Percentiles rank a stretch among this genome's conserved stretches.
Evolutionary conservation across 2,113 vertebrate genomes (phyloP).

Genomic region (Etheostoma spectabile): DNA sequence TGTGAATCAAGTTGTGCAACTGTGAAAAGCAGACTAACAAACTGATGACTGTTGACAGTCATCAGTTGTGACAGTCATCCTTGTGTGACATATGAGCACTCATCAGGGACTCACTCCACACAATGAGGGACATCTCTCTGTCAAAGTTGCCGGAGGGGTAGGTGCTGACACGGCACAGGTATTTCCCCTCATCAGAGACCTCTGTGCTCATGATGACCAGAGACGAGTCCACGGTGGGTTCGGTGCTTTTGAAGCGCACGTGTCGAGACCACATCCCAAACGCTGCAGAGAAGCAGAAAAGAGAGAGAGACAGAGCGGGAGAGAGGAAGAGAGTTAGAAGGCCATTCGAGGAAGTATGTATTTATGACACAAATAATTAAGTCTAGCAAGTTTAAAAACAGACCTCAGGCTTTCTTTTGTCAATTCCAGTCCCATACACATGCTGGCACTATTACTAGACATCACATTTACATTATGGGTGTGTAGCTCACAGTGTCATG

Average conservation of each 20-base stretch:
- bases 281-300: slow-evolving; percentile 43
- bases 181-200: slow-evolving; percentile 75
- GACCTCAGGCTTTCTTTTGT: slow-evolving; percentile 23
- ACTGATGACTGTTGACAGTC: background rate
- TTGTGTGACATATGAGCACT: background rate
- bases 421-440: background rate
- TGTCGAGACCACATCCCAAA: slow-evolving; percentile 62
- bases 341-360: background rate
- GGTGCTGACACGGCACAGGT: slow-evolving; percentile 73
- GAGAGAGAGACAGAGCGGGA: background rate
- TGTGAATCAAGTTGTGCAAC: background rate
- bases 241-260: slow-evolving; percentile 68
- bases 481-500: background rate
- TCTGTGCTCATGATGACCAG: slow-evolving; percentile 77
- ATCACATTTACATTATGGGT: background rate
- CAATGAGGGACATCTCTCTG: slow-evolving; percentile 57
- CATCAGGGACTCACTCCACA: slow-evolving; percentile 79
- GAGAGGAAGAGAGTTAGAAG: background rate
- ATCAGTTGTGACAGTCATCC: background rate
- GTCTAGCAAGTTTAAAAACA: slow-evolving; percentile 4
- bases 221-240: slow-evolving; percentile 72
- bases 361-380: slow-evolving; percentile 25
- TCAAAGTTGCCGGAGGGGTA: slow-evolving; percentile 82
- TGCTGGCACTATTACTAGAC: background rate
- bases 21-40: background rate